Conservation (phyloP, 2,113 vertebrate genomes). For the Corythornis vintsioides region DNA sequence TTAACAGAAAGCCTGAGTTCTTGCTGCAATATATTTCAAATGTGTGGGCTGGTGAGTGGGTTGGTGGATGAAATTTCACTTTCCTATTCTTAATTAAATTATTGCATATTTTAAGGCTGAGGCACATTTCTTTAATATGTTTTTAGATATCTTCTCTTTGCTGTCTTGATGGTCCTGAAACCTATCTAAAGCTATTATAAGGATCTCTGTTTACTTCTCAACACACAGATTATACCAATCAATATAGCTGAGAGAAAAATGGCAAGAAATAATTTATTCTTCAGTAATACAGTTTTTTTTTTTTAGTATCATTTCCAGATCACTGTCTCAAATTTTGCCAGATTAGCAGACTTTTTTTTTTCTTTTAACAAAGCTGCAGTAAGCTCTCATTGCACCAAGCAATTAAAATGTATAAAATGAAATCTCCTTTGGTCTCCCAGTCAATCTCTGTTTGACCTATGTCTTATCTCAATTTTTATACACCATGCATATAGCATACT, state of each 20-base stretch:
- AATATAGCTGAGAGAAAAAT: neutral
- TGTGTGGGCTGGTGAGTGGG: neutral
- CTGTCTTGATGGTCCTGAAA: neutral
- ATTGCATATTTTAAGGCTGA: conserved; percentile 6
- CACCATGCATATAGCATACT: too few relatives aligned
- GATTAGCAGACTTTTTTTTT: neutral
- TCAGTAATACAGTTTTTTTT: accelerated
- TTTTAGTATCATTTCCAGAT: neutral
- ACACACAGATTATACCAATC: neutral
- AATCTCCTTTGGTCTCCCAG: neutral
- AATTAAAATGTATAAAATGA: neutral
- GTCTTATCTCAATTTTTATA: neutral
- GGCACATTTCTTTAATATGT: neutral
- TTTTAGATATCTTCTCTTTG: neutral
- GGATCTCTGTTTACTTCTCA: neutral
- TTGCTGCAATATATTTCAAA: neutral
- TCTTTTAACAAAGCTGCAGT: neutral
- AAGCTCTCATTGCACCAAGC: neutral
- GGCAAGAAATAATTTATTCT: neutral
- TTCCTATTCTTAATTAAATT: conserved; percentile 37
- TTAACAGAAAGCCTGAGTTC: neutral
- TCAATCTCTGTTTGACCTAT: neutral
- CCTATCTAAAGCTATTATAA: neutral
- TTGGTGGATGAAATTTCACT: neutral
- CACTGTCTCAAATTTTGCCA: neutral